Conservation (phyloP, 2,888 invertebrate species). For the Yponomeuta plumbellus region DNA sequence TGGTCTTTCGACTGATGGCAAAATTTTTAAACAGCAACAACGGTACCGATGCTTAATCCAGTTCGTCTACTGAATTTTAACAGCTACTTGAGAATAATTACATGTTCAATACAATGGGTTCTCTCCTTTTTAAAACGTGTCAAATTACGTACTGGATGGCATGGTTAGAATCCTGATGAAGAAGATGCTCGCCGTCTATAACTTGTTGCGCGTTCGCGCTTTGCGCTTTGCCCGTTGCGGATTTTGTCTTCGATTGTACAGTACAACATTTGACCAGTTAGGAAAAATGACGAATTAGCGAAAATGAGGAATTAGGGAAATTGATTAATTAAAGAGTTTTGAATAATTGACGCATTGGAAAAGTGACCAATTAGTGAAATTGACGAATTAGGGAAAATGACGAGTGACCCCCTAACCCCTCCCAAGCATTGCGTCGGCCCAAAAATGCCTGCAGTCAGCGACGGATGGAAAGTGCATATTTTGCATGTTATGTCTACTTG, state of each 20-base stretch:
- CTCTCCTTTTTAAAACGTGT: constrained; percentile 1
- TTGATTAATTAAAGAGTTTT: too few relatives aligned
- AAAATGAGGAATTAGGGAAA: too few relatives aligned
- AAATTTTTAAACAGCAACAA: background rate
- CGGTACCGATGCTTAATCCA: background rate
- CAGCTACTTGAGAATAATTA: background rate
- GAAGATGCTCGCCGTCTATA: background rate
- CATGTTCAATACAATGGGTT: background rate
- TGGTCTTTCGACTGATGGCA: background rate
- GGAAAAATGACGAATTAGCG: too few relatives aligned
- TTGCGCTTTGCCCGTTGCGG: too few relatives aligned
- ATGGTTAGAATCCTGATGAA: background rate
- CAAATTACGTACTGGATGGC: background rate
- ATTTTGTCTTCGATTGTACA: too few relatives aligned
- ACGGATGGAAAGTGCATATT: background rate
- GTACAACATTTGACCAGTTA: too few relatives aligned
- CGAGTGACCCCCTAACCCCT: too few relatives aligned
- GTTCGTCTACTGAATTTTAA: background rate
- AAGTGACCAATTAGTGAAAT: too few relatives aligned
- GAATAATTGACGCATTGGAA: too few relatives aligned
- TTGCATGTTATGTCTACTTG: background rate
- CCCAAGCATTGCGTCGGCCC: too few relatives aligned
- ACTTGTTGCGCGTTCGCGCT: too few relatives aligned
- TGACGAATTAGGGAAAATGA: too few relatives aligned
- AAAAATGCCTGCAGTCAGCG: background rate